phyloP scores from a whole-genome alignment of 2,113 vertebrate species.

The Psittacula cyanocephala region DNA sequence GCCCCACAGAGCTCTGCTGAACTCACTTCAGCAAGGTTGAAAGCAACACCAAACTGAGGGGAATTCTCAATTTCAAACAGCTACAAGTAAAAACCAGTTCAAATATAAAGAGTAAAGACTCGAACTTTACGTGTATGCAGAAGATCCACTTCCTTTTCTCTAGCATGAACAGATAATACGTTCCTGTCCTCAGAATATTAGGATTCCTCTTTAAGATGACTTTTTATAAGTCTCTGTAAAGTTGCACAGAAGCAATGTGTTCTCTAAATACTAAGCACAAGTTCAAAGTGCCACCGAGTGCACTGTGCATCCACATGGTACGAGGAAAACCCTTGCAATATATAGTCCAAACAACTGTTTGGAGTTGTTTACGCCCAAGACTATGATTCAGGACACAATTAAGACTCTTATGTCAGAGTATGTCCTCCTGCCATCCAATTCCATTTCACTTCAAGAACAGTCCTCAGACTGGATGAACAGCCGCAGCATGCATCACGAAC shows the following conservation, averaged over 20 bases:
- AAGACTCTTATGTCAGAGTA: not conserved
- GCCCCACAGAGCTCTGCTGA: not conserved
- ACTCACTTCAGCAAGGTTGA: not conserved
- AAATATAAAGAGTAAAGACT: not conserved
- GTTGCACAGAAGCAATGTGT: conserved; percentile 36
- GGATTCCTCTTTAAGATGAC: not conserved
- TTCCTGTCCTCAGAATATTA: not conserved
- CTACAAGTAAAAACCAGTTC: not conserved
- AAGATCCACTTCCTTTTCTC: not conserved
- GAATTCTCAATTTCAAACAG: not conserved
- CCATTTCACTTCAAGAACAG: not conserved
- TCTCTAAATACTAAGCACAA: not conserved
- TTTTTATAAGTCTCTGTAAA: not conserved
- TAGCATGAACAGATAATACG: not conserved
- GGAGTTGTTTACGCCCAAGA: not conserved
- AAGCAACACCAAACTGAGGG: not conserved
- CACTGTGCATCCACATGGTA: accelerated
- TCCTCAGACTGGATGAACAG: not conserved
- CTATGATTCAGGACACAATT: not conserved
- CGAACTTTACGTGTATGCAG: not conserved
- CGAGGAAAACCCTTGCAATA: not conserved
- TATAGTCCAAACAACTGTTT: not conserved
- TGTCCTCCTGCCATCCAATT: not conserved
- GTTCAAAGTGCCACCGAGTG: not conserved
- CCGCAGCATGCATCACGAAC: not conserved